Evolutionary conservation across 2,888 invertebrate genomes (phyloP), one percentile per base, ranked within the genome.

Genomic region (Branchellion lobata): DNA sequence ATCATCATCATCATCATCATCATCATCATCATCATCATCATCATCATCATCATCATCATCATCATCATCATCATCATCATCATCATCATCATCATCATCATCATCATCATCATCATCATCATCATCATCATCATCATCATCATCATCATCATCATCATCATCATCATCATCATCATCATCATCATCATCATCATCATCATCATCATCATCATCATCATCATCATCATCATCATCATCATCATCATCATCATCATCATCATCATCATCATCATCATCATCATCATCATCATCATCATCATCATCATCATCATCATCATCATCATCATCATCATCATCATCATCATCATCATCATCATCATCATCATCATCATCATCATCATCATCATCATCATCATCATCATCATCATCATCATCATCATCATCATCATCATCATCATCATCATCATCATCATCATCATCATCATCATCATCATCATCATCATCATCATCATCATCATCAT

Each of bases 261-360:
- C 36, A 72, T 72, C 36, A 72, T 65, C 29, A 65, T 71, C 53
- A 79, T 79, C 75, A 61, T 79, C 68, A 72, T 80, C 79, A 73
- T 80, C 74, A 80, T 79, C 74, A 80, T 80, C 57, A 72, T 80
- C 78, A 79, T 79, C 78, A 80, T 80, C 78, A 80, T 80, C 72
- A 79, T 80, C 78, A 80, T 80, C 78, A 79, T 79, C 78, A 69
- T 78, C 36, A 79, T 79, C 76, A 79, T 79, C 76, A 79, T 79
- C 76, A 61, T 80, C 75, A 79, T 79, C 75, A 61, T 74, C 68
- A 72, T 80, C 79, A 73, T 80, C 79, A 80, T 79, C 74, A 80
- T 80, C 57, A 51, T 79, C 78, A 80, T 80, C 78, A 80, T 80
- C 78, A 80, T 80, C 72, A 79, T 80, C 78, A 79, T 85, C 93